Evolutionary conservation across 2,113 vertebrate species (phyloP).

Genomic region (Myocastor coypus): DNA sequence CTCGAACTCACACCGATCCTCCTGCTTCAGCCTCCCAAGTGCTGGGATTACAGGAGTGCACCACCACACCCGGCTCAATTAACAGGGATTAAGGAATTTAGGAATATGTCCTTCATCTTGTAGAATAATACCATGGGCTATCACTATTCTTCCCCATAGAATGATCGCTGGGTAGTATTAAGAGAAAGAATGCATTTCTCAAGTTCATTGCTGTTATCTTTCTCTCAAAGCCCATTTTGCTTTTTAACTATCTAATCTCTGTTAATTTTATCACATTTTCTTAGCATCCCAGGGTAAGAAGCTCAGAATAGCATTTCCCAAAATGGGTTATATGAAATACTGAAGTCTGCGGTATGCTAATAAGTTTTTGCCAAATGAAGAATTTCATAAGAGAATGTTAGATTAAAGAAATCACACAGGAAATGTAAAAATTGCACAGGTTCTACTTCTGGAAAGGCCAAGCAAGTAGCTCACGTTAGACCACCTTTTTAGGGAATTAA

Average conservation of each 20-base stretch:
- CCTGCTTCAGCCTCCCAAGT: too few species aligned
- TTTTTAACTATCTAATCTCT: slow-evolving; percentile 39
- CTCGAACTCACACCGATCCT: too few species aligned
- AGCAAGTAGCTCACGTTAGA: background rate
- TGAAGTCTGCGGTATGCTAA: slow-evolving; percentile 26
- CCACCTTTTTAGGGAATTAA: background rate
- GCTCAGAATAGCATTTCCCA: slow-evolving; percentile 29
- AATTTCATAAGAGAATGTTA: slow-evolving; percentile 35
- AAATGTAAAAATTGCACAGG: background rate
- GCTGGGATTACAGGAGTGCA: too few species aligned
- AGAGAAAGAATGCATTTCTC: slow-evolving; percentile 40
- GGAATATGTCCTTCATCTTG: background rate
- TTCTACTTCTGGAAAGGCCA: background rate
- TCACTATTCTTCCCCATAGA: background rate
- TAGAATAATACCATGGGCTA: background rate
- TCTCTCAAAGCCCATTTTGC: slow-evolving; percentile 51
- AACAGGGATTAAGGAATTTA: background rate
- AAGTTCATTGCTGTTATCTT: slow-evolving; percentile 29
- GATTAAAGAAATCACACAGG: slow-evolving; percentile 12
- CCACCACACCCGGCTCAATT: too few species aligned
- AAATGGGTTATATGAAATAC: slow-evolving; percentile 44
- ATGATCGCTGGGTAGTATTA: background rate
- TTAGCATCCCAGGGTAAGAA: slow-evolving; percentile 34
- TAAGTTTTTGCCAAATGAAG: slow-evolving; percentile 47
- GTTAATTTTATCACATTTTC: slow-evolving; percentile 56